phyloP scores from a whole-genome alignment of 2,113 vertebrate genomes.

The Corythornis madagascariensis region DNA sequence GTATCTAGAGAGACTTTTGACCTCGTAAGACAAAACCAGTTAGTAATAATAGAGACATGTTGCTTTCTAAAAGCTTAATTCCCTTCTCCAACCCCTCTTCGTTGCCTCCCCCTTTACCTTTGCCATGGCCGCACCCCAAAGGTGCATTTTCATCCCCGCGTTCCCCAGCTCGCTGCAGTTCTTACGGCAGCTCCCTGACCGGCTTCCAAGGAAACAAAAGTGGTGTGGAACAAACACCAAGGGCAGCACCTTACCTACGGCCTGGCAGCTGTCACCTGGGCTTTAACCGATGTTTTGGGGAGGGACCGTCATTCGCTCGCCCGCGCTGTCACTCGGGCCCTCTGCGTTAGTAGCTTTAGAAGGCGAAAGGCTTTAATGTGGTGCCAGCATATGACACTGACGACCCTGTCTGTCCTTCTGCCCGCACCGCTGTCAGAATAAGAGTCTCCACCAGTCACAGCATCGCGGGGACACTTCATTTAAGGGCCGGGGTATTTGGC shows the following conservation, averaged over 20 bases:
- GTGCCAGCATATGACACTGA: constrained; percentile 74
- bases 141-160: accelerated
- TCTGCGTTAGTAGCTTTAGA: constrained; percentile 45
- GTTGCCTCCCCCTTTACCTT: background rate
- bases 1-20: background rate
- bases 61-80: background rate
- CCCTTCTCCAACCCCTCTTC: no score
- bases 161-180: accelerated
- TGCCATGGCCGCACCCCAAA: background rate
- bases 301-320: constrained; percentile 39
- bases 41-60: background rate
- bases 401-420: background rate
- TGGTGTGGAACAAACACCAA: background rate
- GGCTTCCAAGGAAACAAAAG: background rate
- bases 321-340: constrained; percentile 48
- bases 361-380: constrained; percentile 65
- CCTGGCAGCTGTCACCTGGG: constrained; percentile 43
- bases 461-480: background rate
- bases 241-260: constrained; percentile 64
- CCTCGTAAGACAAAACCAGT: background rate
- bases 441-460: constrained; percentile 54
- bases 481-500: background rate
- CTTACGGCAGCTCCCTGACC: background rate
- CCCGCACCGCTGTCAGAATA: constrained; percentile 73
- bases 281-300: constrained; percentile 34